Percentiles rank a stretch among this genome's conserved stretches.
These are phyloP conservation scores for Tauraco hartlaubi DNA, from an alignment of 2,797 vertebrate species.

Conservation along the genomic window DNA sequence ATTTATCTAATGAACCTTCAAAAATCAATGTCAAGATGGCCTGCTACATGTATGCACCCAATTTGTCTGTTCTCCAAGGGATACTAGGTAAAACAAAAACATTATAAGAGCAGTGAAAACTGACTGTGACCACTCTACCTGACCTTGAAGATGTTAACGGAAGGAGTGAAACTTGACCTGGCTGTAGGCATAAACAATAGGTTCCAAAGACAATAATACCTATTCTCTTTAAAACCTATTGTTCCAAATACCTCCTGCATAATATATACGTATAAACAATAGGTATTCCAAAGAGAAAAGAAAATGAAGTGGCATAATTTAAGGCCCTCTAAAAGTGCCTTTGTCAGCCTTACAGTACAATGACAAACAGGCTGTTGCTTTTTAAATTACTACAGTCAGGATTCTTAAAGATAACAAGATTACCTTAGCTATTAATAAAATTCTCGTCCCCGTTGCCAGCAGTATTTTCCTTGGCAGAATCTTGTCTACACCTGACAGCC, in stretches of 20 bases:
- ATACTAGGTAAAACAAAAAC: slow-evolving; percentile 49
- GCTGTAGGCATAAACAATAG: neutral
- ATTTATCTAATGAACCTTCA: slow-evolving; percentile 97
- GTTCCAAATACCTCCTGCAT: neutral
- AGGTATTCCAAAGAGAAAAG: neutral
- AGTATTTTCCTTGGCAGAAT: slow-evolving; percentile 27
- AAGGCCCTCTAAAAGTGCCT: neutral
- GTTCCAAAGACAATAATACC: neutral
- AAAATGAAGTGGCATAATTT: neutral
- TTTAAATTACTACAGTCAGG: neutral
- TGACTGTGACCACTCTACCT: slow-evolving; percentile 14
- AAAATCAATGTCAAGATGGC: slow-evolving; percentile 92
- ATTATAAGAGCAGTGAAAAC: neutral
- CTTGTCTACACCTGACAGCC: slow-evolving; percentile 24
- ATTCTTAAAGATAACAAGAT: slow-evolving; percentile 21
- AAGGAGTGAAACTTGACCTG: neutral
- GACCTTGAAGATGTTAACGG: neutral
- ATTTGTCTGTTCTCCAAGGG: slow-evolving; percentile 65
- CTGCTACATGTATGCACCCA: slow-evolving; percentile 80
- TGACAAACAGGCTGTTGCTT: neutral
- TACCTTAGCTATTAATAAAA: neutral
- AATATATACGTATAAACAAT: neutral
- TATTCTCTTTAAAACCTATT: no score
- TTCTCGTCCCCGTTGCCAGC: neutral
- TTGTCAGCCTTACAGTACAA: neutral